phyloP scores from a whole-genome alignment of 1,140 invertebrate species.

The Papilio glaucus region DNA sequence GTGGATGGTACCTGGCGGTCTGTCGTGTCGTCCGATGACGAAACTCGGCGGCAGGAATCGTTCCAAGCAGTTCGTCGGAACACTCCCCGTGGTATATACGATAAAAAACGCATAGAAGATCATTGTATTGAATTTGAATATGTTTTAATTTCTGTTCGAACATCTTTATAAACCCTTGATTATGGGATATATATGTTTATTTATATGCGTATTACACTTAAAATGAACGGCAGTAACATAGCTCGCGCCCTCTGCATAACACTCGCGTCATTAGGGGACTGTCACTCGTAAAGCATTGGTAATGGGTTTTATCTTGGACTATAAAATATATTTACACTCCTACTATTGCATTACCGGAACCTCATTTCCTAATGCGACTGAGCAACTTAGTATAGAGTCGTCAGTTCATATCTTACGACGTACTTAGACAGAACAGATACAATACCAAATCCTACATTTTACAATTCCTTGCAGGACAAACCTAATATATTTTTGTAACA shows the following conservation, averaged over 20 bases:
- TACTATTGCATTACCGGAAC: conserved; percentile 65
- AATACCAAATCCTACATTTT: background rate
- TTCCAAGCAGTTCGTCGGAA: too few relatives aligned
- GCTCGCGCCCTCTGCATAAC: conserved; percentile 54
- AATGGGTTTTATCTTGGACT: conserved; percentile 79
- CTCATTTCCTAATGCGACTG: conserved; percentile 58
- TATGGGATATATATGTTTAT: too few relatives aligned
- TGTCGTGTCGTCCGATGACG: too few relatives aligned
- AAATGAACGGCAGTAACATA: conserved; percentile 7
- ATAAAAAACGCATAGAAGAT: too few relatives aligned
- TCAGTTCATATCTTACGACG: background rate
- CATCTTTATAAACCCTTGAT: too few relatives aligned
- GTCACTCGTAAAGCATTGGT: conserved; percentile 69
- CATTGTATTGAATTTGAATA: too few relatives aligned
- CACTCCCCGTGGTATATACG: too few relatives aligned
- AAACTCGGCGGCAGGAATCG: too few relatives aligned
- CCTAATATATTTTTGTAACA: too few relatives aligned
- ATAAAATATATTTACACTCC: conserved; percentile 80
- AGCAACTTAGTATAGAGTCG: background rate
- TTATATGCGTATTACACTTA: background rate
- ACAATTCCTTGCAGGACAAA: too few relatives aligned
- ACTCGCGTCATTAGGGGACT: conserved; percentile 74
- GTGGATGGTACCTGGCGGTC: too few relatives aligned
- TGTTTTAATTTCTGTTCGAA: too few relatives aligned
- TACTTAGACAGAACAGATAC: background rate